Percentiles rank a stretch among this genome's conserved stretches.
Conservation (phyloP, 2,113 vertebrate genomes). For the Cyanocitta stelleri region DNA sequence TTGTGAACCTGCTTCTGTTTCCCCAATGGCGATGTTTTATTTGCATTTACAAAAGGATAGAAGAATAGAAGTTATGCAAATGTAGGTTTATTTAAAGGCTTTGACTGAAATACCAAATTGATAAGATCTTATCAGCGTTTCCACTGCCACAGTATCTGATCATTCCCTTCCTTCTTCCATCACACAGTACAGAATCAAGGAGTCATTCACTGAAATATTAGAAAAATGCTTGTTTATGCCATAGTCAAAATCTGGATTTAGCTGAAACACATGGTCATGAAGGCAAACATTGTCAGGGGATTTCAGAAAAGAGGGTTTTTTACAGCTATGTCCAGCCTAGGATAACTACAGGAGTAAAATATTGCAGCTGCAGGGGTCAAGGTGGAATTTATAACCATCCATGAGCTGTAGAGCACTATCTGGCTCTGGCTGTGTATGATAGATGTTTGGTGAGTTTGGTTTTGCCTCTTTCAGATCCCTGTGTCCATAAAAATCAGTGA, state of each 20-base stretch:
- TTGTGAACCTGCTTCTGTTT: not conserved
- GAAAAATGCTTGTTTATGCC: not conserved
- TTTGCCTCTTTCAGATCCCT: not conserved
- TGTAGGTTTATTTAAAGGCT: not conserved
- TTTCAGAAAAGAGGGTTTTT: not conserved
- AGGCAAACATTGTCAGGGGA: not conserved
- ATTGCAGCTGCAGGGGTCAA: not conserved
- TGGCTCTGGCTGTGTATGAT: not conserved
- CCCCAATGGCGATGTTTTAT: not conserved
- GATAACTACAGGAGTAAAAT: constrained; percentile 4
- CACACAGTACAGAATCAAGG: not conserved
- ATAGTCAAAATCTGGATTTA: not conserved
- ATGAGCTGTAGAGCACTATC: not conserved
- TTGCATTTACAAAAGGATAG: not conserved
- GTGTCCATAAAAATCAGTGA: not conserved
- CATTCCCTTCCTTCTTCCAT: not conserved
- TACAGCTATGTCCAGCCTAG: not conserved
- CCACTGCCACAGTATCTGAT: not conserved
- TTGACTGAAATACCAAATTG: not conserved
- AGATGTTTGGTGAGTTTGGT: not conserved
- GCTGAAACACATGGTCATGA: not conserved
- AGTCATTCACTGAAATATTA: constrained; percentile 14
- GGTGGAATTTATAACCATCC: not conserved
- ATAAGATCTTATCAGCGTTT: not conserved
- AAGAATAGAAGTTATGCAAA: not conserved